Conservation (phyloP, 2,113 vertebrate species). For the Typhlomys cinereus region DNA sequence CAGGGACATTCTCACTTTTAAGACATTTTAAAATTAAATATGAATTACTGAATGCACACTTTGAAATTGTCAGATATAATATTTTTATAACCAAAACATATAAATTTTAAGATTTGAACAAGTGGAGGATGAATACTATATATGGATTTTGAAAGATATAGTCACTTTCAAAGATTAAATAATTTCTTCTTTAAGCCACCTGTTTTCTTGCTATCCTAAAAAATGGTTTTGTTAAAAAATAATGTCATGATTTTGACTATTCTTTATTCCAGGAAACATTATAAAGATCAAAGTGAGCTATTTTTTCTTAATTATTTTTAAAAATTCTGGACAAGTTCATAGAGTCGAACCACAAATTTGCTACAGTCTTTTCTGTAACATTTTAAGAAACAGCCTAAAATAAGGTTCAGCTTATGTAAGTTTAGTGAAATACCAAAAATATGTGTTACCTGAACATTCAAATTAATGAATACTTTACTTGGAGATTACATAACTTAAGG, state of each 20-base stretch:
- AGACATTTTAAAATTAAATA: constrained; percentile 73
- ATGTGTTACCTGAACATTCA: constrained; percentile 64
- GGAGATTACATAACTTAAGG: constrained; percentile 64
- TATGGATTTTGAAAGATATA: constrained; percentile 69
- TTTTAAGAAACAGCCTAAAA: constrained; percentile 48
- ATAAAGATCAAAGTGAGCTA: constrained; percentile 31
- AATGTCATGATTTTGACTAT: constrained; percentile 50
- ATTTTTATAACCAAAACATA: constrained; percentile 77
- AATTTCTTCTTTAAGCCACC: constrained; percentile 48
- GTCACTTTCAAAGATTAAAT: constrained; percentile 64
- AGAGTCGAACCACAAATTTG: constrained; percentile 38
- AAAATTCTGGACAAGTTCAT: constrained; percentile 35
- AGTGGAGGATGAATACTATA: constrained; percentile 57
- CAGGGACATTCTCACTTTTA: constrained; percentile 63
- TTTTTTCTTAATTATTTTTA: constrained; percentile 63
- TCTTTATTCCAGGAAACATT: constrained; percentile 33
- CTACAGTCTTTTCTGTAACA: constrained; percentile 50
- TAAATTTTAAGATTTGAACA: constrained; percentile 71
- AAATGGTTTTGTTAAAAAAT: constrained; percentile 70
- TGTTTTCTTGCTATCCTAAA: constrained; percentile 54
- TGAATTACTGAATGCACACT: constrained; percentile 66
- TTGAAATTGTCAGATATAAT: constrained; percentile 77
- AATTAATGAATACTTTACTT: constrained; percentile 60
- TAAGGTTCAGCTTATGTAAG: constrained; percentile 50
- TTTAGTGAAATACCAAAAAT: constrained; percentile 62